A percentile compares a stretch with the other conserved stretches of the same genome.
These are phyloP conservation scores for Caenorhabditis sp. DNA, from an alignment of 2,888 invertebrate genomes.

Conservation along the genomic window DNA sequence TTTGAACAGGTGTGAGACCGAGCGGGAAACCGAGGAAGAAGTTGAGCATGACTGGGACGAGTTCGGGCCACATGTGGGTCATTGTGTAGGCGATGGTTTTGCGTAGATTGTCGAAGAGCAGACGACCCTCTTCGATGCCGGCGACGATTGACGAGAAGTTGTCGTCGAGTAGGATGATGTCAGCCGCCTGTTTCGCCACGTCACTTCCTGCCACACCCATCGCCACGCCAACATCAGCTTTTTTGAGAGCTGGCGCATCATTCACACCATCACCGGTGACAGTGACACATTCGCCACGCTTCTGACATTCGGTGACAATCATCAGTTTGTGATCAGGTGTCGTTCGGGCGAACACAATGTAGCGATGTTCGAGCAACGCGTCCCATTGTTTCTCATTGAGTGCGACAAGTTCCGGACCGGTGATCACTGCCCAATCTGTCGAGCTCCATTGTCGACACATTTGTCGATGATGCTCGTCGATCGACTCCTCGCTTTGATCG, in stretches of 20 bases:
- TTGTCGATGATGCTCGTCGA: slow-evolving; percentile 23
- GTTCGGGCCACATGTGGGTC: slow-evolving; percentile 66
- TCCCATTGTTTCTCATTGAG: slow-evolving; percentile 45
- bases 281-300: slow-evolving; percentile 47
- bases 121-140: slow-evolving; percentile 48
- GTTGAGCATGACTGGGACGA: slow-evolving; percentile 66
- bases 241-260: slow-evolving; percentile 55
- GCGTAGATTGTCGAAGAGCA: slow-evolving; percentile 46
- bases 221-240: slow-evolving; percentile 59
- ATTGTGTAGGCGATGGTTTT: slow-evolving; percentile 64
- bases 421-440: slow-evolving; percentile 47
- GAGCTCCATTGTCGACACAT: slow-evolving; percentile 23
- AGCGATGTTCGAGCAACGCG: slow-evolving; percentile 31
- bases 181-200: slow-evolving; percentile 63
- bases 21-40: slow-evolving; percentile 65
- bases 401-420: slow-evolving; percentile 44
- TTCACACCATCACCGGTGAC: slow-evolving; percentile 56
- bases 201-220: slow-evolving; percentile 60
- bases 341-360: slow-evolving; percentile 50
- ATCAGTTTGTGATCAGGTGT: slow-evolving; percentile 54
- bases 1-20: slow-evolving; percentile 64
- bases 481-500: slow-evolving; percentile 28
- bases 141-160: slow-evolving; percentile 56
- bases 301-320: slow-evolving; percentile 49
- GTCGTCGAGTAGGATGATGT: slow-evolving; percentile 58